Evolutionary conservation across 1,140 invertebrate species (phyloP), one percentile per base, ranked within the genome.

Genomic region (Homalodisca vitripennis): DNA sequence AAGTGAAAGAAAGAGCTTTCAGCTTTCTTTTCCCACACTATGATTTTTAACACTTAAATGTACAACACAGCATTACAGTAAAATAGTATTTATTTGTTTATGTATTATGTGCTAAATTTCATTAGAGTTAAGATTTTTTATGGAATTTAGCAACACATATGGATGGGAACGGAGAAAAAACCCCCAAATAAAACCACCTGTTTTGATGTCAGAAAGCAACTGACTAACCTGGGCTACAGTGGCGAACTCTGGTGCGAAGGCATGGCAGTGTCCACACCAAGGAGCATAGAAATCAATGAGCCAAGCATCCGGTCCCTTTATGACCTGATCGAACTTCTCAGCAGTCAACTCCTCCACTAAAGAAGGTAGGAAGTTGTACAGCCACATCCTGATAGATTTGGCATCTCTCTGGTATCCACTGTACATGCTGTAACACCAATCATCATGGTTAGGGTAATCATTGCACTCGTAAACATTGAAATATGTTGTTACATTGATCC

Each of bases 231-330:
- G 81, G 24, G 88, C 85, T 34, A 88, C 82, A 71, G 82, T 80
- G 73, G 86, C 82, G 81, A 89, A 90, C 69, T 89, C 85, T 26
- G 89, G 89, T 71, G 87, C 86, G 78, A 92, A 88, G 46, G 82
- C 78, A 73, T 86, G 84, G 75, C 89, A 92, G 75, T 87, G 88
- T 14, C 85, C 84, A 79, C 89, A 91, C 88, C 89, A 91, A 0
- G 89, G 88, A 3, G 88, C 87, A 79, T 84, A 92, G 77, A 88
- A 92, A 77, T 91, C 88, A 17, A 92, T 78, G 17, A 91, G 70
- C 87, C 88, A 90, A 74, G 84, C n/a, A 77, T 66, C 55, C 14
- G 62, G 79, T 0, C 72, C 60, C n/a, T 82, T 60, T 12, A 83
- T 73, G 10, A 76, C 41, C 47, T 71, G 51, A 51, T 72, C 71